phyloP scores from a whole-genome alignment of 2,888 invertebrate genomes.

The Caenorhabditis japonica region DNA sequence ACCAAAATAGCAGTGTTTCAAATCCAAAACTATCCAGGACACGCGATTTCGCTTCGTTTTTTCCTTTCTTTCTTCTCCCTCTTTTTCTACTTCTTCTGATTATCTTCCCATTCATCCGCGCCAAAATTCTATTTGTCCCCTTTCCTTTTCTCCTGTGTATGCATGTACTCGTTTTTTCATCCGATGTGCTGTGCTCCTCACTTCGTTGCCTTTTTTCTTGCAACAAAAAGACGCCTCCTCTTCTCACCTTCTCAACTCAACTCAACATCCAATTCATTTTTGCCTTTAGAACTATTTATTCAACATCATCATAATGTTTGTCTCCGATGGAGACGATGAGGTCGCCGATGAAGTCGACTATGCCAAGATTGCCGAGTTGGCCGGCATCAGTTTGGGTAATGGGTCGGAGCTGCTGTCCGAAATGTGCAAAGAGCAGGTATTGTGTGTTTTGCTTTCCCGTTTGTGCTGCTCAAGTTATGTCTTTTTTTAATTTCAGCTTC shows the following conservation, averaged over 20 bases:
- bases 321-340: constrained; percentile 45
- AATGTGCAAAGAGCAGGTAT: constrained; percentile 48
- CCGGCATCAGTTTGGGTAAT: constrained; percentile 25
- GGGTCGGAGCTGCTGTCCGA: constrained; percentile 32
- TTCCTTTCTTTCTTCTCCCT: constrained; percentile 24
- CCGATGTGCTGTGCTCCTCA: constrained; percentile 33
- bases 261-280: constrained; percentile 10
- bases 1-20: constrained; percentile 34
- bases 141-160: constrained; percentile 8
- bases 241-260: constrained; percentile 6
- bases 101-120: constrained; percentile 50
- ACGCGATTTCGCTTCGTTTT: constrained; percentile 43
- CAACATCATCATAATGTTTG: constrained; percentile 22
- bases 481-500: constrained; percentile 16
- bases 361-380: constrained; percentile 18
- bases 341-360: constrained; percentile 37
- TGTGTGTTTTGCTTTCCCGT: no score
- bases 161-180: constrained; percentile 40
- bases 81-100: constrained; percentile 45
- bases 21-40: constrained; percentile 28
- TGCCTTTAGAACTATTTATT: constrained; percentile 1
- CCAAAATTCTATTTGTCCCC: constrained; percentile 52
- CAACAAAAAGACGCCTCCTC: constrained; percentile 26
- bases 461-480: no score
- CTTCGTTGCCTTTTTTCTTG: constrained; percentile 26